Base-by-base conservation (phyloP, 2,113 vertebrate genomes). In the Anhinga anhinga region DNA sequence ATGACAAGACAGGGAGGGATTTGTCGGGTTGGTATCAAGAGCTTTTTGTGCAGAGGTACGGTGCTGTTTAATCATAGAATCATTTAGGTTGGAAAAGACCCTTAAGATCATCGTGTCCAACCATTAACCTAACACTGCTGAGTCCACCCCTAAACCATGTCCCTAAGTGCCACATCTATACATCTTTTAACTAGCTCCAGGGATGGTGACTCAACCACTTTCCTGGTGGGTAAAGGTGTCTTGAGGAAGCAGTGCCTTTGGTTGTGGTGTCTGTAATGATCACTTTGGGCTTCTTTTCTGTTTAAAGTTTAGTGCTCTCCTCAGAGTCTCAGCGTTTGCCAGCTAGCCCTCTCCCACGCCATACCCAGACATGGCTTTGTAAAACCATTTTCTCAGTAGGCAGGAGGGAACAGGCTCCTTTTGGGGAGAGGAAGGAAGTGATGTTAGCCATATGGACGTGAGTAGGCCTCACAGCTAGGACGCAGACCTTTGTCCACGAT, bases 141-240 rank as follows among this genome's bases (percentile, higher is more conserved):
- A 86, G 47, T 67, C 32, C 47, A 83, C 15, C 34, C 9, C 29
- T 73, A 66, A 66, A 58, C 45, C 25, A 3, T 13, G n/a, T 81
- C n/a, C 18, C 32, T 53, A 83, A 9, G 20, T 0, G 0, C 62
- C 67, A 45, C 0, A 0, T n/a, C 29, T 32, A 19, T 5, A 8
- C 5, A 9, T 62, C 66, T 79, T 55, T 65, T 5, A 80, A 79
- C 44, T 77, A 36, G 53, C 8, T 72, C 8, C 18, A 86, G 18
- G 47, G 25, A 58, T 36, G 10, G 44, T 34, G 56, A 69, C 34
- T 86, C 14, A 63, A 0, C 16, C 16, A 21, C 52, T 44, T 76
- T 52, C 18, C n/a, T 40, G n/a, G 15, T 90, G 56, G 27, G 27
- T 77, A 36, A 52, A 88, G 62, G 17, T 66, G n/a, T 36, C 38